phyloP scores from a whole-genome alignment of 2,888 invertebrate species.

The Tenodera sinensis region DNA sequence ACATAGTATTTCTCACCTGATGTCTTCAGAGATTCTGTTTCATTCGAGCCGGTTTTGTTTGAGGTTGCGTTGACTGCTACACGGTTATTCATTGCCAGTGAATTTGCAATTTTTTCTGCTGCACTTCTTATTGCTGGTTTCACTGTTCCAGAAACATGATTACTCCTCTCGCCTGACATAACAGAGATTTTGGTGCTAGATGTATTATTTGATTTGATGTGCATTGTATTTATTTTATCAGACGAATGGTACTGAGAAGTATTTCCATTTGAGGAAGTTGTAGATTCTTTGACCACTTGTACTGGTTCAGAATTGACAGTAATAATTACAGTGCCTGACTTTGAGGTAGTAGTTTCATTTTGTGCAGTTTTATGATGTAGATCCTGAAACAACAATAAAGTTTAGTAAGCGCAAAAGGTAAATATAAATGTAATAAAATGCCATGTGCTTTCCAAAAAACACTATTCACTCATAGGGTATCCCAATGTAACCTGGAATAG shows the following conservation, averaged over 20 bases:
- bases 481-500: too few species aligned
- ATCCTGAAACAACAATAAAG: background rate
- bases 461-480: too few species aligned
- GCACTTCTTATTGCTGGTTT: slow-evolving; percentile 18
- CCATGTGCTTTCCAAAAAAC: background rate
- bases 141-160: background rate
- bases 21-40: background rate
- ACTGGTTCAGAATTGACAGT: slow-evolving; percentile 17
- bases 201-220: background rate
- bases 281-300: background rate
- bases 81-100: slow-evolving; percentile 40
- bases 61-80: slow-evolving; percentile 42
- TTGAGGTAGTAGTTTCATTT: slow-evolving; percentile 4
- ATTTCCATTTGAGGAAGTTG: background rate
- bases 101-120: slow-evolving; percentile 25
- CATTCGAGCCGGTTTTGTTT: slow-evolving; percentile 4
- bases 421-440: background rate
- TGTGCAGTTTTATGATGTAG: background rate
- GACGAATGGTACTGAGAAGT: background rate
- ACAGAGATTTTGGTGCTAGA: background rate
- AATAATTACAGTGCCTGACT: slow-evolving; percentile 22
- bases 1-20: background rate
- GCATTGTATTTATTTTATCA: background rate
- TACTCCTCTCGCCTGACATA: background rate
- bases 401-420: background rate